Evolutionary conservation across 2,888 invertebrate species (phyloP).

Genomic region (Caenorhabditis parvicauda): DNA sequence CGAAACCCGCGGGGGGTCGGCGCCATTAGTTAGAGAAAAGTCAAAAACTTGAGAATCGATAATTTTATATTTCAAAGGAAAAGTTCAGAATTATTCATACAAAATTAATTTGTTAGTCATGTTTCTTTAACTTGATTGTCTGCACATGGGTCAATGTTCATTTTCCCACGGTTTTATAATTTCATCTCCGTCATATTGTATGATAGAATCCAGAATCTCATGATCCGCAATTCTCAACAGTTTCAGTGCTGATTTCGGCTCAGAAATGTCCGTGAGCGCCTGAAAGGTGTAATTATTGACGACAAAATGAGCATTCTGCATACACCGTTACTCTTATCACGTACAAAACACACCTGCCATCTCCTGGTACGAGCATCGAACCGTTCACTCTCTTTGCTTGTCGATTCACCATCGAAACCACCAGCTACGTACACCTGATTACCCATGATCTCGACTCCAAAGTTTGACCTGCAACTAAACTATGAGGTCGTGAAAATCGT

Average conservation of each 20-base stretch:
- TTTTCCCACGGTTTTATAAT: no score
- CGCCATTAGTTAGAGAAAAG: no score
- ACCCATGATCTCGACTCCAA: slow-evolving; percentile 10
- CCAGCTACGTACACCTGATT: slow-evolving; percentile 27
- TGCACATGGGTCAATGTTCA: no score
- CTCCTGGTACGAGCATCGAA: slow-evolving; percentile 14
- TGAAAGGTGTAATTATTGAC: slow-evolving; percentile 1
- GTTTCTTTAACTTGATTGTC: no score
- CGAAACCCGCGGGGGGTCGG: no score
- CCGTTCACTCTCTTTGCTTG: slow-evolving; percentile 21
- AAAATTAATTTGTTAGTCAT: no score
- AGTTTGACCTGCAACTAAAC: slow-evolving; percentile 19
- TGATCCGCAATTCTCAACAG: slow-evolving; percentile 21
- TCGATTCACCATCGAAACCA: slow-evolving; percentile 35
- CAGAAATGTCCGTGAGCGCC: slow-evolving; percentile 20
- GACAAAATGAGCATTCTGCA: neutral
- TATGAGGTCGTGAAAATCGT: no score
- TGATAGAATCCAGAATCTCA: slow-evolving; percentile 17
- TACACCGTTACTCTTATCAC: neutral
- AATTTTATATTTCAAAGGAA: no score
- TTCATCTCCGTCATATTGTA: neutral
- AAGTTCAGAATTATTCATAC: no score
- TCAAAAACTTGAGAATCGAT: no score
- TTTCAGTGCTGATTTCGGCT: slow-evolving; percentile 28
- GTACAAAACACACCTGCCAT: slow-evolving; percentile 17